Evolutionary conservation across 1,140 invertebrate species (phyloP).

Genomic region (Tachypleus tridentatus): DNA sequence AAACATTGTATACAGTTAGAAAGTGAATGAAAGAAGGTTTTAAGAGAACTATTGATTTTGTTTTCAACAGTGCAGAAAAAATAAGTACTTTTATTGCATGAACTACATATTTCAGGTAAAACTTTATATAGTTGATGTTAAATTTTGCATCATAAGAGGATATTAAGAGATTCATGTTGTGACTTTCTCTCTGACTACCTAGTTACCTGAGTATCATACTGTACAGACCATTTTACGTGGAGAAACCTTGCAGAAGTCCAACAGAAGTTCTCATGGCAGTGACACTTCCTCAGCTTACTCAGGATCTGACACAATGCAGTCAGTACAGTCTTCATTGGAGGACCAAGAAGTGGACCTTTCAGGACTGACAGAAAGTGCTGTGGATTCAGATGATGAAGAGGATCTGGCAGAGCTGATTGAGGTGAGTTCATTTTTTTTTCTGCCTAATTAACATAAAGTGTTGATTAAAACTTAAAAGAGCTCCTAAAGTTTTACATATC

Average conservation of each 20-base stretch:
- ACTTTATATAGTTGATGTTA: no score
- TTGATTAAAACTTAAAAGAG: no score
- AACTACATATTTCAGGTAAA: no score
- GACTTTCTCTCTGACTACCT: no score
- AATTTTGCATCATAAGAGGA: no score
- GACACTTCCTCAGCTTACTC: constrained; percentile 92
- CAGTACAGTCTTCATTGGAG: constrained; percentile 50
- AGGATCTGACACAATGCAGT: constrained; percentile 92
- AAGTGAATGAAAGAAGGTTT: no score
- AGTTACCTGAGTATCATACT: constrained; percentile 1
- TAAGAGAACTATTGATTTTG: no score
- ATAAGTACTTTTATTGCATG: no score
- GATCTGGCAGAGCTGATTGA: constrained; percentile 85
- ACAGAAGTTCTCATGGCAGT: constrained; percentile 72
- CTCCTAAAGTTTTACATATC: no score
- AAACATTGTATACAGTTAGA: no score
- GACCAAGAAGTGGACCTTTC: constrained; percentile 78
- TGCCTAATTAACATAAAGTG: background rate
- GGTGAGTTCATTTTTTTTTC: constrained; percentile 26
- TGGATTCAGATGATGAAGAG: constrained; percentile 80
- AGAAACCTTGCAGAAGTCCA: constrained; percentile 61
- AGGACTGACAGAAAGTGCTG: constrained; percentile 83
- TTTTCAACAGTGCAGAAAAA: no score
- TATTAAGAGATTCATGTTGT: no score
- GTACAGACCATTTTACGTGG: constrained; percentile 25